Evolutionary conservation across 1,140 invertebrate species (phyloP), one percentile per base, ranked within the genome.

Genomic region (Diabrotica undecimpunctata): DNA sequence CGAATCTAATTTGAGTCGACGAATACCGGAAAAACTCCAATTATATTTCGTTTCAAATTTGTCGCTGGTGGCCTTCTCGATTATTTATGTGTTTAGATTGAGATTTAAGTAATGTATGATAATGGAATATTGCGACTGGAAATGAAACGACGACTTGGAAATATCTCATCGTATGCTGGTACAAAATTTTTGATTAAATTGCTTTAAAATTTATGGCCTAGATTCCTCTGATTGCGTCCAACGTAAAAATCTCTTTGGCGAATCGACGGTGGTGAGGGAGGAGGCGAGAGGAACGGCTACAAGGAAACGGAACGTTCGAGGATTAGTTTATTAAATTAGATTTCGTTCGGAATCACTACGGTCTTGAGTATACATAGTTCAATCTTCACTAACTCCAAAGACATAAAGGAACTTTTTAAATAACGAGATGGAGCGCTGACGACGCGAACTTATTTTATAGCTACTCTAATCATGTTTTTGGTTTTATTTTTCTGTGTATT

Each of bases 71-170:
- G 59, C 61, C 59, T 54, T 54, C 51, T 67, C 35, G 64, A 69
- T 64, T 69, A 69, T 69, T 69, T 69, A 69, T 69, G 68, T 66
- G 68, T 66, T 69, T 66, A 69, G 68, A 69, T 69, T 69, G 67
- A 63, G 61, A 62, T 66, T 64, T 69, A 68, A 68, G 67, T 68
- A 68, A 68, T 68, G 64, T 59, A 68, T 64, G 68, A 69, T 66
- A 69, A 69, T 66, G 68, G 65, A 67, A 67, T 66, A 66, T 66
- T 62, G 65, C 65, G 54, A 57, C 64, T 55, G 46, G 25, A 67
- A 67, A 59, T 52, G 63, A 64, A 67, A 64, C 62, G 65, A 66
- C 65, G 65, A 66, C 65, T 66, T 66, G 65, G 51, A 66, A 66
- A 63, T 58, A 66, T 66, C 65, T 66, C 65, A 60, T 54, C 53